phyloP scores from a whole-genome alignment of 2,797 vertebrate species.

The Siniperca obscura region DNA sequence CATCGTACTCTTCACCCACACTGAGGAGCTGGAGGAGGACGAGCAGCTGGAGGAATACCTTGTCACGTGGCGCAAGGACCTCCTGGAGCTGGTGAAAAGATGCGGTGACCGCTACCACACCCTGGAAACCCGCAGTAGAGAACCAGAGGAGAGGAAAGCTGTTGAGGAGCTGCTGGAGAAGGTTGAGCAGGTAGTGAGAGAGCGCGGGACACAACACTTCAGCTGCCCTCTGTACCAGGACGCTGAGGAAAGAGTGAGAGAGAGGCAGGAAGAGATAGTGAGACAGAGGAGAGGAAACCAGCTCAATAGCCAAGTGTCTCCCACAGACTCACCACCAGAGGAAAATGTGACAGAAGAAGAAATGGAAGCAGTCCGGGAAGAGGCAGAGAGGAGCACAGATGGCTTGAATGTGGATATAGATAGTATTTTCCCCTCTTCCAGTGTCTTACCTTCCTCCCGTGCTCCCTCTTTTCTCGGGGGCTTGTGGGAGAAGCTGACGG shows the following conservation, averaged over 20 bases:
- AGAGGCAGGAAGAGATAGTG: constrained; percentile 65
- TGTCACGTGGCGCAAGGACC: constrained; percentile 74
- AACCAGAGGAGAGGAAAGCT: constrained; percentile 27
- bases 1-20: constrained; percentile 83
- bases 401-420: constrained; percentile 68
- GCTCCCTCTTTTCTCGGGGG: constrained; percentile 59
- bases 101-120: constrained; percentile 79
- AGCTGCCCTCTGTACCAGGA: constrained; percentile 76
- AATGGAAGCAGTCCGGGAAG: constrained; percentile 58
- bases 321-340: constrained; percentile 25
- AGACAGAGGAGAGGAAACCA: constrained; percentile 48
- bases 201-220: constrained; percentile 62
- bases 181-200: constrained; percentile 74
- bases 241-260: constrained; percentile 63
- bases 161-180: constrained; percentile 77
- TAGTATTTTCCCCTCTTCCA: constrained; percentile 39
- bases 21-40: constrained; percentile 75
- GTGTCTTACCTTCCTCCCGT: constrained; percentile 28
- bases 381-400: constrained; percentile 72
- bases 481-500: constrained; percentile 77
- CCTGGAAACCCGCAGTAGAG: constrained; percentile 57
- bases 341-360: constrained; percentile 56
- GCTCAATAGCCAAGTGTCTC: background rate
- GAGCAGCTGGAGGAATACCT: constrained; percentile 79
- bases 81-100: constrained; percentile 73